Evolutionary conservation across 2,888 invertebrate genomes (phyloP), one percentile per base, ranked within the genome.

Genomic region (Branchellion lobata): DNA sequence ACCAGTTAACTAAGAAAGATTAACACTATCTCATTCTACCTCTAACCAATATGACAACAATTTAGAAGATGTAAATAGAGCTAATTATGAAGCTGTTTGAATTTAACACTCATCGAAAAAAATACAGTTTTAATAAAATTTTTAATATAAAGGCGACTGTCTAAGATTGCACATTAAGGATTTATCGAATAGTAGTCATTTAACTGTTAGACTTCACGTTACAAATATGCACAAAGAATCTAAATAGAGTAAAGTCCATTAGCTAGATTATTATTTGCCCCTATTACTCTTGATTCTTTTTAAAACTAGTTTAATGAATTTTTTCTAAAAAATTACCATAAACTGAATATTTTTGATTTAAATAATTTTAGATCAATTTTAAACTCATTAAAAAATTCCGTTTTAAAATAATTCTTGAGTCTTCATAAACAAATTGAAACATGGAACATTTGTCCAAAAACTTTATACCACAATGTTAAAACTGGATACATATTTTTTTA

Each of bases 161-260:
- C n/a, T 24, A n/a, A 18, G 24, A 18, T 57, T 3, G 24, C 3
- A 24, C 3, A 14, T 24, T 3, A 57, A 18, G n/a, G 5, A 57
- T 24, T 57, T n/a, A 24, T 57, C n/a, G 61, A 3, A 57, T 57
- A n/a, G 21, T 5, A 18, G 8, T 57, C 61, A 14, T 8, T 3
- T 18, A 5, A 57, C 61, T 14, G 3, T 24, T 18, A 5, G 21
- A 5, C n/a, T 24, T 57, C 21, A 57, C 21, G 21, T 57, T n/a
- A 18, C 61, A n/a, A 57, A n/a, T 57, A 57, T 57, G 61, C 61
- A 57, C 61, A 57, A 57, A 57, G 61, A 57, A 24, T 57, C 8
- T 5, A 57, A 57, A 57, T 57, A 57, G 61, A 3, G 24, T 57
- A 57, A 57, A 57, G 61, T 57, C 21, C 40, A 40, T n/a, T n/a